A percentile compares a stretch with the other conserved stretches of the same genome.
Evolutionary conservation across 2,888 invertebrate genomes (phyloP).

Genomic region (Pyralis farinalis): DNA sequence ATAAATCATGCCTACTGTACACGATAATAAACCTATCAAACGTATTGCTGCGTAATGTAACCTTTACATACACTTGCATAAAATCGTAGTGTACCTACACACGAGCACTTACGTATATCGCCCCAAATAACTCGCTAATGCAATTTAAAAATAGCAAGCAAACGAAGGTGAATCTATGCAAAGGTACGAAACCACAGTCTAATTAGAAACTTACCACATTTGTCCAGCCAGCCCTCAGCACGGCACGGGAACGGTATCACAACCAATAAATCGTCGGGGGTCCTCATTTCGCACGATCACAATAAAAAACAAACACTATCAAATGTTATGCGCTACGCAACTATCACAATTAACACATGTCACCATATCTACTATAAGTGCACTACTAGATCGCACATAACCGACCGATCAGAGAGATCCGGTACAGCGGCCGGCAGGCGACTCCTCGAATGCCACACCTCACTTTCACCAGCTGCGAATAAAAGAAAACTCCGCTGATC

Average conservation of each 20-base stretch:
- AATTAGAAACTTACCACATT: constrained; percentile 60
- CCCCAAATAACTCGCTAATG: constrained; percentile 58
- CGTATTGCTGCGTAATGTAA: too few species aligned
- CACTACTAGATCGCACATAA: constrained; percentile 15
- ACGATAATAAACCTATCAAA: too few species aligned
- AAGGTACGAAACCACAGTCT: not conserved
- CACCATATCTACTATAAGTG: constrained; percentile 38
- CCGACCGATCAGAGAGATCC: constrained; percentile 21
- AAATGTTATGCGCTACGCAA: constrained; percentile 20
- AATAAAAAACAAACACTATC: constrained; percentile 35
- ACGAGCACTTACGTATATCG: constrained; percentile 57
- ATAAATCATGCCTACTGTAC: too few species aligned
- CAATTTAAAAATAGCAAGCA: constrained; percentile 37
- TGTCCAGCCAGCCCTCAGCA: constrained; percentile 71
- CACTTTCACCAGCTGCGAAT: constrained; percentile 70
- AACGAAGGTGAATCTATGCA: constrained; percentile 15
- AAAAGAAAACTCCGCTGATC: constrained; percentile 44
- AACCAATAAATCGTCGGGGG: constrained; percentile 38
- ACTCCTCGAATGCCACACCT: constrained; percentile 42
- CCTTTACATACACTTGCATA: too few species aligned
- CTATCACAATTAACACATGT: constrained; percentile 41
- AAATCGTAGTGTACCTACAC: not conserved
- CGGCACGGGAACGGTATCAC: constrained; percentile 69
- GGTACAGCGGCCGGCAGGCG: constrained; percentile 13
- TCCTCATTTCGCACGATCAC: constrained; percentile 55